Conservation (phyloP, 2,888 invertebrate genomes). For the Sarcophaga caerulescens region DNA sequence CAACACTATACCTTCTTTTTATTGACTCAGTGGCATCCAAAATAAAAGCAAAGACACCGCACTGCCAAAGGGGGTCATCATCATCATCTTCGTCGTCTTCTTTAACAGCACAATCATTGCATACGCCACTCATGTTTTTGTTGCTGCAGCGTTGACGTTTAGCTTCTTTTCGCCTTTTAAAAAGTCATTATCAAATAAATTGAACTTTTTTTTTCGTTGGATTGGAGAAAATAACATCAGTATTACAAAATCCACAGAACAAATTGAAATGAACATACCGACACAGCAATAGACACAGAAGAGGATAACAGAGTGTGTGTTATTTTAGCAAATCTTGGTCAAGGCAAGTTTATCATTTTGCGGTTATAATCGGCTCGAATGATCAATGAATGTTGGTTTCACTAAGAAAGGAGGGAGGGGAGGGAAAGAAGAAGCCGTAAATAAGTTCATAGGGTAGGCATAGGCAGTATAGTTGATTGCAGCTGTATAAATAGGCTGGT, state of each 20-base stretch:
- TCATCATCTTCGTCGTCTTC: conserved; percentile 15
- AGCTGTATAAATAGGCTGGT: conserved; percentile 34
- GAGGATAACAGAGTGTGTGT: background rate
- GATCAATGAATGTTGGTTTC: conserved; percentile 15
- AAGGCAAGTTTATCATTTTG: conserved; percentile 60
- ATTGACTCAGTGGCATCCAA: background rate
- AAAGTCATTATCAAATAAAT: conserved; percentile 62
- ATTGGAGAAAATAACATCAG: conserved; percentile 16
- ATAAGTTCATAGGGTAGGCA: background rate
- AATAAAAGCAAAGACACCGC: conserved; percentile 42
- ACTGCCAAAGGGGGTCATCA: conserved; percentile 55
- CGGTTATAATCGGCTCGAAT: conserved; percentile 43
- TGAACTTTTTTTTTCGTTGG: conserved; percentile 39
- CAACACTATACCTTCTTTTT: background rate
- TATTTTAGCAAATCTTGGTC: background rate
- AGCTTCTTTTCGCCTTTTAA: background rate
- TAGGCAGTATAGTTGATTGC: conserved; percentile 7
- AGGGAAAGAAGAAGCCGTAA: background rate
- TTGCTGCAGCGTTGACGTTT: conserved; percentile 8
- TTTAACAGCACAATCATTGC: conserved; percentile 24
- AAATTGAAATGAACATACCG: conserved; percentile 51
- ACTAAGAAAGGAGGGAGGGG: background rate
- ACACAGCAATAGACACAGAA: background rate
- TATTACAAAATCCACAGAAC: conserved; percentile 43
- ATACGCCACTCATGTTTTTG: conserved; percentile 11